Conservation (phyloP, 2,797 vertebrate species). For the Malurus leucopterus region DNA sequence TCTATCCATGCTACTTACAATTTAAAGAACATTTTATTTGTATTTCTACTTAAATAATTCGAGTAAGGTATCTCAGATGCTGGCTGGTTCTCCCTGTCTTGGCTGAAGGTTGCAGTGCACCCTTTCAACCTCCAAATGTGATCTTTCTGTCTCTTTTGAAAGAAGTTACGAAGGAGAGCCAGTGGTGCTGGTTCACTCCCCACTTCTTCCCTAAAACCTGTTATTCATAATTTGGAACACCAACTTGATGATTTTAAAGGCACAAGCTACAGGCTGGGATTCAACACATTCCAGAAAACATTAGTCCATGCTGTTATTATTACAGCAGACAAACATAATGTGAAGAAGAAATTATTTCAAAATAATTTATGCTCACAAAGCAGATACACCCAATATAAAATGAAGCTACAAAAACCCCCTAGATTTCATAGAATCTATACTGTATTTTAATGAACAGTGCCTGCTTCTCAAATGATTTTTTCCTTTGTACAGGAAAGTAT, state of each 20-base stretch:
- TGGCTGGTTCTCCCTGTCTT: neutral
- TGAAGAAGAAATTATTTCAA: neutral
- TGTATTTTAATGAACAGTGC: neutral
- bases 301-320: neutral
- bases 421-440: neutral
- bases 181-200: neutral
- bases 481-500: neutral
- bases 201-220: neutral
- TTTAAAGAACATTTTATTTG: constrained; percentile 14
- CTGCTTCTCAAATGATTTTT: neutral
- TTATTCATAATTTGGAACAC: constrained; percentile 8
- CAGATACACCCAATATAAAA: neutral
- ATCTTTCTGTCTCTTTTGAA: neutral
- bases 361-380: neutral
- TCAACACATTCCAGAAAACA: constrained; percentile 4
- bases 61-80: neutral
- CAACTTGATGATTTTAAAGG: neutral
- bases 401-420: neutral
- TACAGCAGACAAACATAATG: neutral
- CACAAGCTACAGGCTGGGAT: neutral
- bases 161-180: neutral
- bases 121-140: neutral
- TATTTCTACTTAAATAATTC: constrained; percentile 33
- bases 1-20: constrained; percentile 38
- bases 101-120: neutral